phyloP scores from a whole-genome alignment of 2,113 vertebrate species.

The Gopherus flavomarginatus region DNA sequence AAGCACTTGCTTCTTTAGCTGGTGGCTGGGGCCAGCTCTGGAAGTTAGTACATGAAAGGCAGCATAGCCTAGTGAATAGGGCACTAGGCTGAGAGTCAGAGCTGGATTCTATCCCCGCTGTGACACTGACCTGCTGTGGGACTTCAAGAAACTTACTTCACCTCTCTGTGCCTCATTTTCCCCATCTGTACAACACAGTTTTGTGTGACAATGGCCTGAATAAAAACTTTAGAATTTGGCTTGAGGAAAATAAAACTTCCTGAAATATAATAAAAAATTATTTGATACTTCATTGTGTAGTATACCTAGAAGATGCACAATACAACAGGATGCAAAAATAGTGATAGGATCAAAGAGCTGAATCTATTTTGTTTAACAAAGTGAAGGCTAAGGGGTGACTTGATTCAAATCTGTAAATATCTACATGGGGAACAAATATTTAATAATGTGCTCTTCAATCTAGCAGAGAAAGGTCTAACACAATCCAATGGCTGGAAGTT shows the following conservation, averaged over 20 bases:
- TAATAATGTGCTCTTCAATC: too few species aligned
- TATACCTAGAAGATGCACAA: background rate
- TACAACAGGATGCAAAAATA: background rate
- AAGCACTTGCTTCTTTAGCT: too few species aligned
- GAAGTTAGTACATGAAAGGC: background rate
- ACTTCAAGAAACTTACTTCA: background rate
- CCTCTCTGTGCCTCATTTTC: background rate
- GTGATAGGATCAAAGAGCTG: too few species aligned
- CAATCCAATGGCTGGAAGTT: too few species aligned
- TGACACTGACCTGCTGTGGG: background rate
- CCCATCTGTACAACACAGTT: background rate
- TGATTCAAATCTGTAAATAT: too few species aligned
- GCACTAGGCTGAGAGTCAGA: background rate
- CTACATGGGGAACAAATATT: too few species aligned
- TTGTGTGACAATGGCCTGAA: background rate
- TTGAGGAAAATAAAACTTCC: background rate
- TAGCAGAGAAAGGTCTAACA: too few species aligned
- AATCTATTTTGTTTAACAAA: too few species aligned
- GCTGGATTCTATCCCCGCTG: background rate
- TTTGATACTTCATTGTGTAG: background rate
- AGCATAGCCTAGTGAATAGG: background rate
- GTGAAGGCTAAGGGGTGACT: too few species aligned
- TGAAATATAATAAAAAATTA: background rate
- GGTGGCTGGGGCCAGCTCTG: too few species aligned
- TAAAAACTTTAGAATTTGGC: background rate